phyloP scores from a whole-genome alignment of 64 coral and sea anemone genomes.

The Hydrozoanthus tunicans region DNA sequence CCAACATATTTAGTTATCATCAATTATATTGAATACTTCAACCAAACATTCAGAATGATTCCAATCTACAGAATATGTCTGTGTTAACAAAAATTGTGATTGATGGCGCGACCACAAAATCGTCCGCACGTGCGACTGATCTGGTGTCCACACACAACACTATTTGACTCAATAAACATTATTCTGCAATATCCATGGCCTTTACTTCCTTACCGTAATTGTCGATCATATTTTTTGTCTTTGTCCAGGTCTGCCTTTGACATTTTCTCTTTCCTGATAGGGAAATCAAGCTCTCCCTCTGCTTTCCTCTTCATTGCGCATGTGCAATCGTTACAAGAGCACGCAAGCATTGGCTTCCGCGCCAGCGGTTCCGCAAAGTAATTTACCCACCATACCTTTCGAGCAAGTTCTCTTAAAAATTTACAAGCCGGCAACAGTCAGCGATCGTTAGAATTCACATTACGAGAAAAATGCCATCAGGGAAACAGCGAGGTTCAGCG shows the following conservation, averaged over 20 bases:
- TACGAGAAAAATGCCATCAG: slow-evolving; percentile 63
- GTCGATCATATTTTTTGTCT: slow-evolving; percentile 96
- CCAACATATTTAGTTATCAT: not conserved
- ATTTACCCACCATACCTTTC: slow-evolving; percentile 25
- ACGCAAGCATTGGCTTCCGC: slow-evolving; percentile 36
- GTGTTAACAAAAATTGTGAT: slow-evolving; percentile 10
- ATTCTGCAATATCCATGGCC: not conserved
- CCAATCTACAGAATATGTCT: not conserved
- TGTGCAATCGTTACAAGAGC: slow-evolving; percentile 45
- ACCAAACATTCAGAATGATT: not conserved
- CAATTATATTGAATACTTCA: not conserved
- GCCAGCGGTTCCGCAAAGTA: slow-evolving; percentile 4
- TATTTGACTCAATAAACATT: not conserved
- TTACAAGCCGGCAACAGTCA: not conserved
- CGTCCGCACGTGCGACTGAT: slow-evolving; percentile 1
- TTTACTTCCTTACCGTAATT: slow-evolving; percentile 73
- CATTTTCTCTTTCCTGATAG: slow-evolving; percentile 88
- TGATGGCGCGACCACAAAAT: slow-evolving; percentile 4
- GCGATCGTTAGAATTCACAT: not conserved
- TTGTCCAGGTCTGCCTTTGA: slow-evolving; percentile 87
- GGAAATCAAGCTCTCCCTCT: slow-evolving; percentile 70
- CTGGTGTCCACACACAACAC: not conserved
- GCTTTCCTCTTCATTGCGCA: slow-evolving; percentile 99
- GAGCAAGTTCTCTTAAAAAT: not conserved
- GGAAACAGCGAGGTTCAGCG: slow-evolving; percentile 86